Base-by-base conservation (phyloP, 2,888 invertebrate genomes). In the Lasioglossum villosulum region DNA sequence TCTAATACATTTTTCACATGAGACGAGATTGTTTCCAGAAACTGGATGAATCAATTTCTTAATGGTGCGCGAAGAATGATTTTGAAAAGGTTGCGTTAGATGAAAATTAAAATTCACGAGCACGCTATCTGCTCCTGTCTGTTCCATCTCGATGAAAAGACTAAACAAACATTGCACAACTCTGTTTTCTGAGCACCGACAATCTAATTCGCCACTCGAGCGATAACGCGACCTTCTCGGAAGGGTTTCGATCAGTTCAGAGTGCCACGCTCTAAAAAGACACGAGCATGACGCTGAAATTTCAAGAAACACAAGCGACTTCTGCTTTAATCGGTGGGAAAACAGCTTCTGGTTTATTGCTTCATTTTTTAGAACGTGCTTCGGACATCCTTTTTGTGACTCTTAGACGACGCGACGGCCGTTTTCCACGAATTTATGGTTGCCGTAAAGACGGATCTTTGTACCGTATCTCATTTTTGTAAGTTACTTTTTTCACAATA, bases 271-370 rank as follows among this genome's bases (percentile, higher is more conserved):
- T 45, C n/a, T 23, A 4, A 42, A 37, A 30, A 37, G 1, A 8
- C 12, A 16, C 12, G 16, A n/a, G 4, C 14, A 19, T 1, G 5
- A 23, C 27, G 30, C n/a, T 19, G 48, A 77, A 14, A 39, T 30
- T 12, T 12, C 59, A 48, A 56, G 75, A 75, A 84, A 85, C 78
- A 56, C 63, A 79, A 81, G 56, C 75, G 77, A 75, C 34, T 34
- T 34, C 19, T 16, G 1, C 4, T 59, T 14, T 59, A 27, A 59
- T 59, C 59, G 59, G 16, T 59, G 59, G 59, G 52, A 59, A 59
- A 59, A 27, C 1, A 2, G 59, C 59, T 59, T 59, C 59, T 59
- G 59, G 12, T 59, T 59, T 59, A 59, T 59, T 30, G 59, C 27
- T 27, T 59, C 52, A 30, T 27, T 59, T 59, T 59, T 59, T 6